phyloP scores from a whole-genome alignment of 2,888 invertebrate genomes.

The Choristoneura rosaceana region DNA sequence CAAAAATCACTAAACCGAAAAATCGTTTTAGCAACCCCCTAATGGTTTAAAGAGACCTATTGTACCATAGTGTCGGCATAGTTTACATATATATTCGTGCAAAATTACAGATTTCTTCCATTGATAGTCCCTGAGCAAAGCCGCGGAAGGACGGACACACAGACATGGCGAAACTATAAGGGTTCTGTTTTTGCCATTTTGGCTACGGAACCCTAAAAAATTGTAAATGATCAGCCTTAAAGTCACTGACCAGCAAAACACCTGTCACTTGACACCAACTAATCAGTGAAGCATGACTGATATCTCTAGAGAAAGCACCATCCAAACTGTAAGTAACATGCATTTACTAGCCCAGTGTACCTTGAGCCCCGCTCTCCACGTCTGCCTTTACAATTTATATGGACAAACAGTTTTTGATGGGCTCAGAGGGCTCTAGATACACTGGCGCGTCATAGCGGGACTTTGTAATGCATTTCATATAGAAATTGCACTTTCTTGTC shows the following conservation, averaged over 20 bases:
- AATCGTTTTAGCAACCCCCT: too few relatives aligned
- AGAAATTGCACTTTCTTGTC: conserved; percentile 52
- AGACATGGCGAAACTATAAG: too few relatives aligned
- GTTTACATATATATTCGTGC: too few relatives aligned
- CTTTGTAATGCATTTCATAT: conserved; percentile 46
- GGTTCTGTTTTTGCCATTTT: too few relatives aligned
- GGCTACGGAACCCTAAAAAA: too few relatives aligned
- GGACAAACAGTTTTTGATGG: conserved; percentile 3
- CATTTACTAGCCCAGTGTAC: conserved; percentile 23
- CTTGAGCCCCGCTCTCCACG: conserved; percentile 23
- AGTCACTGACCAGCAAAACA: not conserved
- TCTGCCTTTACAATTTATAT: not conserved
- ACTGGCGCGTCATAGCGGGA: not conserved
- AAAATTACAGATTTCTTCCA: too few relatives aligned
- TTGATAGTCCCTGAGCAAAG: too few relatives aligned
- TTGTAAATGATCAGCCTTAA: too few relatives aligned
- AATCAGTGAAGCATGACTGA: not conserved
- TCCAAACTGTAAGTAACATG: conserved; percentile 24
- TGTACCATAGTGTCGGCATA: too few relatives aligned
- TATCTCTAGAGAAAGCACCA: conserved; percentile 30
- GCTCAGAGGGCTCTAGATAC: conserved; percentile 14
- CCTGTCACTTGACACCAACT: not conserved
- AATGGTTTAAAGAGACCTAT: too few relatives aligned
- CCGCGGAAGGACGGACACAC: too few relatives aligned
- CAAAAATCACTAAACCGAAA: too few relatives aligned